Evolutionary conservation across 53 echinoderm and acorn worm genomes (phyloP), one percentile per base, ranked within the genome.

Genomic region (Stichopus horrens): DNA sequence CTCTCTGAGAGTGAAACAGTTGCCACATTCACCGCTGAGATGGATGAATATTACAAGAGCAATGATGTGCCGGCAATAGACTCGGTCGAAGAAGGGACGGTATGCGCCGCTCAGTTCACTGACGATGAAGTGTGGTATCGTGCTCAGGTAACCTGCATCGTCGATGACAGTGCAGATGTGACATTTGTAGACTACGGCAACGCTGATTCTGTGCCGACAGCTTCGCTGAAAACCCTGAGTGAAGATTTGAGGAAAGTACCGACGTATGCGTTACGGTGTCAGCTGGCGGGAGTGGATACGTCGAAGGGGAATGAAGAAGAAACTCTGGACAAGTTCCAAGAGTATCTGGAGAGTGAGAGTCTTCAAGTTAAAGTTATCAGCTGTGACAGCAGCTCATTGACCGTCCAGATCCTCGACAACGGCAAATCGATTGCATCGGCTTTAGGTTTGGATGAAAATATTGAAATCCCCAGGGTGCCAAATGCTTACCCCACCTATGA

Each of bases 141-240:
- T 90, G 99, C 93, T 37, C 68, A 53, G 18, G 86, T 96, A 23
- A 86, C 91, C 0, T 86, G 75, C 16, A 51, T 92, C 5, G 74
- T 86, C 55, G 90, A 90, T 8, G 90, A 91, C 5, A 55, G 82
- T 20, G 89, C 82, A 21, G 92, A 89, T 7, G 96, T 99, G 5
- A 53, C 51, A 18, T 99, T 96, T 77, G 90, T 96, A 7, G 96
- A 99, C 84, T 99, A 99, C 86, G 99, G 99, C 54, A 98, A 99
- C 87, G 86, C 94, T 0, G 99, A 99, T 85, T 52, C 89, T 19
- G 84, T 95, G 57, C 19, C 89, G 11, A 76, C 37, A 21, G 23
- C 56, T 10, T 22, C 90, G 21, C 75, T 99, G 65, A 93, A 89
- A 76, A 76, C 68, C 8, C 91, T 99, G 54, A 88, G 88, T 7